Evolutionary conservation across 2,888 invertebrate species (phyloP).

Genomic region (Willowsia nigromaculata): DNA sequence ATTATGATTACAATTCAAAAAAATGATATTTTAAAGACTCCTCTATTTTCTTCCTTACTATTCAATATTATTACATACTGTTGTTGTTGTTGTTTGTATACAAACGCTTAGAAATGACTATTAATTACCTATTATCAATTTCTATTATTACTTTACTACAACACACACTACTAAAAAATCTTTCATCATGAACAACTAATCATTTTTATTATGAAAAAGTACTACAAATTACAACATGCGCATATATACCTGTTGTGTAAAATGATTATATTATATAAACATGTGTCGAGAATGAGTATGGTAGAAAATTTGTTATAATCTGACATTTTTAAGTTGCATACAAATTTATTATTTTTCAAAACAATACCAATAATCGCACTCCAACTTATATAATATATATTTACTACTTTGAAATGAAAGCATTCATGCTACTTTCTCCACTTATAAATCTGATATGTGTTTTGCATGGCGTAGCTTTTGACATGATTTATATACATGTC

Average conservation of each 20-base stretch:
- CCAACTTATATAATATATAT: conserved; percentile 4
- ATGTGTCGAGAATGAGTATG: background rate
- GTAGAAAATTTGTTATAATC: background rate
- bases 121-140: background rate
- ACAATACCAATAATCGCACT: background rate
- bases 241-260: conserved; percentile 12
- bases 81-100: conserved; percentile 10
- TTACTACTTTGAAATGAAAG: background rate
- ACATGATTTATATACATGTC: background rate
- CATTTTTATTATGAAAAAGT: background rate
- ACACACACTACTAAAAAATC: conserved; percentile 32
- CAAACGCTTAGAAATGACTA: conserved; percentile 30
- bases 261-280: background rate
- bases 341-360: background rate
- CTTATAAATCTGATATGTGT: background rate
- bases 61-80: background rate
- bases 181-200: conserved; percentile 31
- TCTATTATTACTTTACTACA: background rate
- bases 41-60: conserved; percentile 30
- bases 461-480: conserved; percentile 25
- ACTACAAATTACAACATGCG: background rate
- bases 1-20: background rate
- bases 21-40: conserved; percentile 10
- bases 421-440: conserved; percentile 2
- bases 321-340: conserved; percentile 33